A percentile compares a stretch with the other conserved stretches of the same genome.
Evolutionary conservation across 2,797 vertebrate species (phyloP).

Genomic region (Hylomyscus alleni): DNA sequence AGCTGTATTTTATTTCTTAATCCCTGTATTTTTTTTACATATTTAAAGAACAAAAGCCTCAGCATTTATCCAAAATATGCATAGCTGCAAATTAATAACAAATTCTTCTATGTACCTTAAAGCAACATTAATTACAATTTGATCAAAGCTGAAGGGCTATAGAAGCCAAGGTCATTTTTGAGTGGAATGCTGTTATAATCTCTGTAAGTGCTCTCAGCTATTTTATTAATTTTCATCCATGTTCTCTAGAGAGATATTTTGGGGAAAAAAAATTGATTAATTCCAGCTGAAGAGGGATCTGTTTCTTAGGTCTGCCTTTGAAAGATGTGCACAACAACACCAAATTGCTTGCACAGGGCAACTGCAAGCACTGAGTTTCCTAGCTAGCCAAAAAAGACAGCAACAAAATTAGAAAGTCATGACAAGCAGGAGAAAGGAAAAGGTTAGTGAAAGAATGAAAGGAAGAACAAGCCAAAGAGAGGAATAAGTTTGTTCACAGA

Average conservation of each 20-base stretch:
- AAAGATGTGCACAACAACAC: not conserved
- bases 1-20: slow-evolving; percentile 50
- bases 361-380: not conserved
- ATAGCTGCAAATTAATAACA: slow-evolving; percentile 36
- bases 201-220: not conserved
- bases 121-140: slow-evolving; percentile 34
- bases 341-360: slow-evolving; percentile 12
- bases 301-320: not conserved
- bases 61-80: slow-evolving; percentile 25
- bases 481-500: not conserved
- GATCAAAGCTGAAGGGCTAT: not conserved
- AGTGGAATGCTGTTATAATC: not conserved
- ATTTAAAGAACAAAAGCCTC: not conserved
- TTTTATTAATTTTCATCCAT: not conserved
- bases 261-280: not conserved
- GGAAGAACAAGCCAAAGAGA: not conserved
- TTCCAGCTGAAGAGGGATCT: not conserved
- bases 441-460: not conserved
- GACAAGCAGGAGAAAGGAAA: not conserved
- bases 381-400: not conserved
- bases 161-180: slow-evolving; percentile 17
- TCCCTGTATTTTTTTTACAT: slow-evolving; percentile 40
- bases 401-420: not conserved
- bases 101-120: not conserved
- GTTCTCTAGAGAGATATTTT: slow-evolving; percentile 10